Evolutionary conservation across 2,797 vertebrate species (phyloP), one percentile per base, ranked within the genome.

Genomic region (Epinephelus awoara): DNA sequence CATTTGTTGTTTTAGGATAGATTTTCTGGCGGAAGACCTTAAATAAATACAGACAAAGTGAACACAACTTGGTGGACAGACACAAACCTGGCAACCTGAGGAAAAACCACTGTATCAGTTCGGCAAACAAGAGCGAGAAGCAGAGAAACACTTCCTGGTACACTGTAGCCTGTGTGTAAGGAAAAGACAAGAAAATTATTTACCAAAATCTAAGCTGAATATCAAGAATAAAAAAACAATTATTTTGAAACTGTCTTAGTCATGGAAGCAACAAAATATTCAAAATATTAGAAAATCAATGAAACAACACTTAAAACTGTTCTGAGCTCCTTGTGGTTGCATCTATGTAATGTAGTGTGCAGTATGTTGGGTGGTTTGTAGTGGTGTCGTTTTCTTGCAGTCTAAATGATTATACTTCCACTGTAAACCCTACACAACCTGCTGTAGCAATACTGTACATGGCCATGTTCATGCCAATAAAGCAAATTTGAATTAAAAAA

Each of bases 391-490:
- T 34, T 51, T 54, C 34, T 19, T 23, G 57, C 29, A 54, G 6
- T 34, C 13, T 67, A 59, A 70, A 61, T 67, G 3, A 46, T 27
- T 51, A 23, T 44, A 38, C 52, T 2, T 56, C 4, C 4, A 27
- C 2, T 52, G 29, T 21, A 34, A 50, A 23, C 12, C 2, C 13
- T 57, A 21, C 6, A n/a, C 49, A 74, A 64, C 21, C 34, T 50
- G n/a, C 54, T 77, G 15, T 46, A 50, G 47, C 21, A 56, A 18
- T 44, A 54, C 64, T 59, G 49, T 55, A 54, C 54, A 57, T 11
- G 0, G 23, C 51, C 27, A 23, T 59, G 27, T 50, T 67, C 10
- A 27, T 75, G 71, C 64, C 77, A 83, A 73, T 78, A 75, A 78
- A 70, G 56, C 46, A 49, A 17, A 66, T 72, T 69, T 55, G 14